Evolutionary conservation across 2,888 invertebrate genomes (phyloP).

Genomic region (Ichneumoninae sp.): DNA sequence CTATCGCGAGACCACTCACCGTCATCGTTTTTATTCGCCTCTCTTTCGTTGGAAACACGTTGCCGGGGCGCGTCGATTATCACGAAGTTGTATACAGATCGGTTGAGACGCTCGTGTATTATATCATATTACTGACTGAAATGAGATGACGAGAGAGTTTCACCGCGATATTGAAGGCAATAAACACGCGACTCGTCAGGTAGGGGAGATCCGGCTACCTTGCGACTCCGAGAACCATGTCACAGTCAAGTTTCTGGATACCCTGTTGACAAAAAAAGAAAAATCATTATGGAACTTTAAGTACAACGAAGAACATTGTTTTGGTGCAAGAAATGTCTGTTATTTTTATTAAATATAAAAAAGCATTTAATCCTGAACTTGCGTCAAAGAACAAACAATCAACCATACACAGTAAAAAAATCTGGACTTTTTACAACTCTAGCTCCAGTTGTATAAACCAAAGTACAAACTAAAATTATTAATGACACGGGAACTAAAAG

Average conservation of each 20-base stretch:
- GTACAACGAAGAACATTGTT: background rate
- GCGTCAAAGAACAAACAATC: background rate
- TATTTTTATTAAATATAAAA: background rate
- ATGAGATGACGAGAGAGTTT: background rate
- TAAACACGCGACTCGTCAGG: constrained; percentile 5
- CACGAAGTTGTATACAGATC: constrained; percentile 2
- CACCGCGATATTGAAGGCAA: background rate
- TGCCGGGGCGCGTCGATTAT: constrained; percentile 33
- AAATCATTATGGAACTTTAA: background rate
- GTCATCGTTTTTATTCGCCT: background rate
- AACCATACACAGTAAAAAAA: no score
- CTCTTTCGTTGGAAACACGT: background rate
- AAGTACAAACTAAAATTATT: no score
- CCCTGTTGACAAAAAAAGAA: background rate
- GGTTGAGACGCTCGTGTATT: background rate
- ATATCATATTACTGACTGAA: background rate
- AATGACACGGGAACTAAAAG: no score
- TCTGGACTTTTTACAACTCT: no score
- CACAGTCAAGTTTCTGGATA: background rate
- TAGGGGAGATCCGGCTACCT: no score
- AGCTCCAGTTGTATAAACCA: no score
- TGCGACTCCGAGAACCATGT: no score
- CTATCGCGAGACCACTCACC: constrained; percentile 31
- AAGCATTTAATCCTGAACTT: background rate
- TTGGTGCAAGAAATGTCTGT: background rate